Evolutionary conservation across 2,888 invertebrate genomes (phyloP), one percentile per base, ranked within the genome.

Genomic region (Phanerotoma sp.): DNA sequence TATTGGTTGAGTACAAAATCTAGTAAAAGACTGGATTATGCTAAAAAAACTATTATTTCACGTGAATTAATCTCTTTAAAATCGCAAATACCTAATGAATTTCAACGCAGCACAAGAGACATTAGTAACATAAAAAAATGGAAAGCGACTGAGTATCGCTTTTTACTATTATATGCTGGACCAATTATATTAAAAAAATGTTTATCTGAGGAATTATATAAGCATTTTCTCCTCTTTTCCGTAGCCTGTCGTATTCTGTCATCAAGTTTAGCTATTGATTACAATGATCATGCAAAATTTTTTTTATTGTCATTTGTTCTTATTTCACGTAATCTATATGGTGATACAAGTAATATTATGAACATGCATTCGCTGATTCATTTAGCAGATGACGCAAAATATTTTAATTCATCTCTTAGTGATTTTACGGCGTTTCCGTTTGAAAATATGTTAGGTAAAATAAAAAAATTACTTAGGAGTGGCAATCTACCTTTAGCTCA

Each of bases 311-410:
- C 5, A 6, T 42, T 51, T 38, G 41, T 42, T 21, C 5, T 11
- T 32, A 16, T 20, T 7, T 11, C 21, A 10, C 3, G 5, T 11
- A 11, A 6, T 4, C 2, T 42, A 13, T 54, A 48, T 11, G 48
- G 54, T 6, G 9, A 13, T n/a, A 5, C 32, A 11, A 20, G 20
- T 5, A 25, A 35, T 13, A 32, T 22, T 16, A 13, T 66, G 41
- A 75, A 75, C 64, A 62, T 73, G 5, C 75, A 75, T 61, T 56
- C 57, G 13, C 48, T 61, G 5, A 45, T 61, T 25, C 62, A 62
- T 18, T 22, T 63, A 11, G 59, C 58, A 18, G 61, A 63, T 51
- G 62, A 63, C 44, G 57, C 35, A 1, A 47, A 45, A 20, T 47
- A 59, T 32, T 48, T 60, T 49, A 15, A 30, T 3, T 54, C 46